These are phyloP conservation scores for Drosophila jambulina DNA, from an alignment of 1,140 invertebrate species.

Conservation along the genomic window DNA sequence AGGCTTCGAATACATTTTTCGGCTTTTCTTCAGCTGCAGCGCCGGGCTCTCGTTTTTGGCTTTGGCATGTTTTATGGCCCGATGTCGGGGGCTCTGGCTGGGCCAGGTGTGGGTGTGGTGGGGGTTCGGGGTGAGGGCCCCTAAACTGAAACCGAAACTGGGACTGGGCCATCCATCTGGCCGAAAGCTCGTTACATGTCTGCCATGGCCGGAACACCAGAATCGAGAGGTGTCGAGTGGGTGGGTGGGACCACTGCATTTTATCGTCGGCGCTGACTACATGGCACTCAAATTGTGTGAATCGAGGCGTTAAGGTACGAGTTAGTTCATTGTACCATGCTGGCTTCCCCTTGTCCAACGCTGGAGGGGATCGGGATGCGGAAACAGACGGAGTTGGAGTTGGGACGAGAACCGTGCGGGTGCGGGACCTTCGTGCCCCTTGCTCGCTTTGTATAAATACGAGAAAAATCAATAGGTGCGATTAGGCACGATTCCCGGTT, in stretches of 20 bases:
- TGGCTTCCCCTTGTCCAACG: conserved; percentile 5
- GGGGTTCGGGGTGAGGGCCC: not conserved
- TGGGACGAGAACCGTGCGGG: not conserved
- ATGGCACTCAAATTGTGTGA: conserved; percentile 82
- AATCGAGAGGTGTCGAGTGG: conserved; percentile 22
- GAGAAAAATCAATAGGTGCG: conserved; percentile 80
- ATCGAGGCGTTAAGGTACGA: conserved; percentile 83
- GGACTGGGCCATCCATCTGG: conserved; percentile 71
- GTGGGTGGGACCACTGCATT: conserved; percentile 58
- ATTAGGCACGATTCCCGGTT: conserved; percentile 80
- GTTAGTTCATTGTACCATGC: conserved; percentile 82
- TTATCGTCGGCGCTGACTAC: conserved; percentile 73
- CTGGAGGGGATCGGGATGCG: not conserved
- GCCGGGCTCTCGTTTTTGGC: conserved; percentile 17
- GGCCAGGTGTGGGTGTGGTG: conserved; percentile 31
- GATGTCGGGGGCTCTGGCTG: conserved; percentile 56
- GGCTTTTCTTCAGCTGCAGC: conserved; percentile 12
- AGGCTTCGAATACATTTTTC: conserved; percentile 43
- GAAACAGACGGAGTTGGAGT: not conserved
- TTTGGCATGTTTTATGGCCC: conserved; percentile 75
- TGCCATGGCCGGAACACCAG: conserved; percentile 67
- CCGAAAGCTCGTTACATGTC: conserved; percentile 79
- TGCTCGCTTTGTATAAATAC: conserved; percentile 72
- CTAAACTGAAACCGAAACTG: conserved; percentile 30
- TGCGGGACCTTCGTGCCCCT: conserved; percentile 2